A percentile compares a stretch with the other conserved stretches of the same genome.
These are phyloP conservation scores for Drosophila atripex DNA, from an alignment of 2,888 invertebrate genomes.

Conservation along the genomic window DNA sequence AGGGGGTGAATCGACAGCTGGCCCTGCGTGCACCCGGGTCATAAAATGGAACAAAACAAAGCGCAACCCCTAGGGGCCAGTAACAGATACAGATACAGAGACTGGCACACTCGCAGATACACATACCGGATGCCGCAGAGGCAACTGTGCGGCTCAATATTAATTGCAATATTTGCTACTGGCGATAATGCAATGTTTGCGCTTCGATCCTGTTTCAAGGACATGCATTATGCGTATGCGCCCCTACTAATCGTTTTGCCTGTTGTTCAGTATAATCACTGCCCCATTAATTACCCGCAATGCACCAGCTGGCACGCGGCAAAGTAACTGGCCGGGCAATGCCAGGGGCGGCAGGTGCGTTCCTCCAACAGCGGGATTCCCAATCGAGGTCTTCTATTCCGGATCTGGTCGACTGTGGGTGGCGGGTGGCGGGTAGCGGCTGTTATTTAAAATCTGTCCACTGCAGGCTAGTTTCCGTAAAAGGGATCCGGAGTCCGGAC, in stretches of 20 bases:
- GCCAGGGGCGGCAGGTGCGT: slow-evolving; percentile 52
- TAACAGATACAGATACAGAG: slow-evolving; percentile 17
- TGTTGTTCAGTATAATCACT: slow-evolving; percentile 63
- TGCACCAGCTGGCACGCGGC: slow-evolving; percentile 40
- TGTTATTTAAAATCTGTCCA: slow-evolving; percentile 55
- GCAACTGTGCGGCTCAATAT: slow-evolving; percentile 51
- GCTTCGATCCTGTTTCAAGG: slow-evolving; percentile 41
- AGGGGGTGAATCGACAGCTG: slow-evolving; percentile 58
- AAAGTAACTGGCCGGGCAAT: slow-evolving; percentile 14
- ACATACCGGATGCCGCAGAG: slow-evolving; percentile 39
- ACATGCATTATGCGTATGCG: slow-evolving; percentile 48
- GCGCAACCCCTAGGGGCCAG: slow-evolving; percentile 38
- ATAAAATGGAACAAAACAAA: slow-evolving; percentile 56
- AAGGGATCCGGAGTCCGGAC: not conserved
- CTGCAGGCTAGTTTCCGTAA: slow-evolving; percentile 5
- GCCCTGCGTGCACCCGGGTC: slow-evolving; percentile 62
- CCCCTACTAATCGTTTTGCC: slow-evolving; percentile 53
- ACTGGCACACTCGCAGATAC: slow-evolving; percentile 13
- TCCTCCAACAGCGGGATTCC: slow-evolving; percentile 15
- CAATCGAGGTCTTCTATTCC: not conserved
- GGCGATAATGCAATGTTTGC: slow-evolving; percentile 68
- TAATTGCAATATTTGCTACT: slow-evolving; percentile 63
- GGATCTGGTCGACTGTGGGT: slow-evolving; percentile 2
- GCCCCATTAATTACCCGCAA: slow-evolving; percentile 65
- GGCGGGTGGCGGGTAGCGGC: slow-evolving; percentile 9